phyloP scores from a whole-genome alignment of 2,888 invertebrate species.

The Drosophila paucipuncta region DNA sequence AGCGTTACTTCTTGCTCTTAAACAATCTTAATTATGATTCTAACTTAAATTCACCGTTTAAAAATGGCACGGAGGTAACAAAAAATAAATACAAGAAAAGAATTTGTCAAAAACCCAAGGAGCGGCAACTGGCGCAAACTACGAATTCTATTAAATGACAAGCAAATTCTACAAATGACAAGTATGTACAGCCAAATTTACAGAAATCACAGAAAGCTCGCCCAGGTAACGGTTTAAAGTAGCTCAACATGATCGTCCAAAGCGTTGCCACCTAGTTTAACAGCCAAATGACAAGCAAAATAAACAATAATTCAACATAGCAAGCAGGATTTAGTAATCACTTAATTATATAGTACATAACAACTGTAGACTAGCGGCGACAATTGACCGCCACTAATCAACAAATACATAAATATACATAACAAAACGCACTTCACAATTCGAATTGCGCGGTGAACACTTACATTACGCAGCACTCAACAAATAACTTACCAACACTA shows the following conservation, averaged over 20 bases:
- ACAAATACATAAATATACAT: constrained; percentile 29
- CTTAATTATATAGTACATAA: constrained; percentile 24
- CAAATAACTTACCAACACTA: constrained; percentile 50
- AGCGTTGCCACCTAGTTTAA: constrained; percentile 41
- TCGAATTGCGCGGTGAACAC: constrained; percentile 28
- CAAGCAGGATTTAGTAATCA: constrained; percentile 34
- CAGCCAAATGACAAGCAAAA: constrained; percentile 1
- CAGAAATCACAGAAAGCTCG: constrained; percentile 18
- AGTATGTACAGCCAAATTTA: constrained; percentile 15
- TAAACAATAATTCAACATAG: constrained; percentile 25
- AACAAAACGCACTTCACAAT: constrained; percentile 25
- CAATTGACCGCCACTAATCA: constrained; percentile 25
- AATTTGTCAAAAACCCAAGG: constrained; percentile 24
- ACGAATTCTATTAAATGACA: constrained; percentile 32
- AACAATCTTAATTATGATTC: constrained; percentile 7
- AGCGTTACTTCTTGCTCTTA: constrained; percentile 57
- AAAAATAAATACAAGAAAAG: background rate
- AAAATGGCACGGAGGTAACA: constrained; percentile 19
- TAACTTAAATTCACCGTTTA: constrained; percentile 35
- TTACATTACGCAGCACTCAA: constrained; percentile 47
- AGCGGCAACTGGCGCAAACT: constrained; percentile 36
- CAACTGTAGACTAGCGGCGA: constrained; percentile 26
- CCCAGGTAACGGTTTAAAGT: constrained; percentile 44
- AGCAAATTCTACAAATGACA: no score
- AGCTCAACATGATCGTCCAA: constrained; percentile 21